phyloP scores from a whole-genome alignment of 2,888 invertebrate genomes.

The Limnephilus marmoratus region DNA sequence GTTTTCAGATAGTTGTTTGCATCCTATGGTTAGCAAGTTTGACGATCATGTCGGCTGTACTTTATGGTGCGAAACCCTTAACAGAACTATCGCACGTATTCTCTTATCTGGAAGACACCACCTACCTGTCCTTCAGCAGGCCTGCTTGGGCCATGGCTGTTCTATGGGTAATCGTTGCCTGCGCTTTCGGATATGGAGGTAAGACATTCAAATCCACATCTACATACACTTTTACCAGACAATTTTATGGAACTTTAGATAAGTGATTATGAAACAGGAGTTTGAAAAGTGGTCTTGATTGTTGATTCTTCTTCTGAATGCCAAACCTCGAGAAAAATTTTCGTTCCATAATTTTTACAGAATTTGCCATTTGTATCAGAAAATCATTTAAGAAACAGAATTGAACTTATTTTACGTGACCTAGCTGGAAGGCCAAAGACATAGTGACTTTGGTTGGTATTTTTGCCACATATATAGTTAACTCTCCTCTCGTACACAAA shows the following conservation, averaged over 20 bases:
- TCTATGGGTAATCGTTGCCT: conserved; percentile 58
- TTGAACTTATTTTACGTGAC: too few species aligned
- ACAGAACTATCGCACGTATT: conserved; percentile 30
- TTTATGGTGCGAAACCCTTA: conserved; percentile 54
- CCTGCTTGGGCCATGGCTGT: conserved; percentile 55
- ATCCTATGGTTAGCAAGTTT: conserved; percentile 53
- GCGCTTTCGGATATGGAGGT: conserved; percentile 62
- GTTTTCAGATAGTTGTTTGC: conserved; percentile 35
- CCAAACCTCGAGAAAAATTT: too few species aligned
- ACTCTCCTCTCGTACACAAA: too few species aligned
- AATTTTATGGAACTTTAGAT: background rate
- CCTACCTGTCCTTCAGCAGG: conserved; percentile 56
- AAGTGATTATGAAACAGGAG: background rate
- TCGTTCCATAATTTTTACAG: too few species aligned
- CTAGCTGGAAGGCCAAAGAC: too few species aligned
- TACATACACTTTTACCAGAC: background rate
- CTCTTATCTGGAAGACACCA: conserved; percentile 41
- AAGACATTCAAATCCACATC: background rate
- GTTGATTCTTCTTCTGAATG: too few species aligned
- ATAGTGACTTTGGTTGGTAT: too few species aligned
- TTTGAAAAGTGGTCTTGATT: background rate
- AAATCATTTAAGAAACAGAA: too few species aligned
- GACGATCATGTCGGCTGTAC: conserved; percentile 47
- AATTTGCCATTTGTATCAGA: too few species aligned
- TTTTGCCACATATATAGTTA: too few species aligned